These are phyloP conservation scores for Gopherus evgoodei DNA, from an alignment of 2,113 vertebrate species.

Conservation along the genomic window DNA sequence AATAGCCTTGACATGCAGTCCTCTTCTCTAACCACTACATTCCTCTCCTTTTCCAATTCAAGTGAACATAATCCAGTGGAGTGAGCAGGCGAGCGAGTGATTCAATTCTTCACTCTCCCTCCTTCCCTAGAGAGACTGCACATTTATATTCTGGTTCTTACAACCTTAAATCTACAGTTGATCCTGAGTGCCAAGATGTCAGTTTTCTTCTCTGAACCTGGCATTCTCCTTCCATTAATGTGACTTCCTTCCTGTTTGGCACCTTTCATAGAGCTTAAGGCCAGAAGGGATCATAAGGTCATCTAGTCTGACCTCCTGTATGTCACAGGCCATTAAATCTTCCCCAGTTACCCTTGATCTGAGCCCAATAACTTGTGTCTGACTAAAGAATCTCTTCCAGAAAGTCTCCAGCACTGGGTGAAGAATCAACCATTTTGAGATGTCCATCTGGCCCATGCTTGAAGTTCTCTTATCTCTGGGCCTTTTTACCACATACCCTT, in stretches of 20 bases:
- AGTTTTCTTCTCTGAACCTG: neutral
- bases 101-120: neutral
- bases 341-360: neutral
- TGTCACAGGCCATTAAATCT: neutral
- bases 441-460: neutral
- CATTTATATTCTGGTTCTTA: neutral
- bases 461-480: no score
- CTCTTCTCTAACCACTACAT: neutral
- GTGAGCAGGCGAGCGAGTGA: neutral
- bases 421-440: neutral
- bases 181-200: neutral
- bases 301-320: neutral
- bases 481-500: neutral
- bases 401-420: neutral
- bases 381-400: neutral
- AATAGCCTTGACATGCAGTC: neutral
- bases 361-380: neutral
- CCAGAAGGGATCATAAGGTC: neutral
- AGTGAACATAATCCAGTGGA: neutral
- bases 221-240: neutral
- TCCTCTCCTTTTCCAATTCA: neutral
- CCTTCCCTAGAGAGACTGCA: neutral
- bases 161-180: rapidly evolving
- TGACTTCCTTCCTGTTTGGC: neutral
- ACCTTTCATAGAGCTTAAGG: neutral